These are phyloP conservation scores for Bellardia bayeri DNA, from an alignment of 2,888 invertebrate genomes.

Conservation along the genomic window DNA sequence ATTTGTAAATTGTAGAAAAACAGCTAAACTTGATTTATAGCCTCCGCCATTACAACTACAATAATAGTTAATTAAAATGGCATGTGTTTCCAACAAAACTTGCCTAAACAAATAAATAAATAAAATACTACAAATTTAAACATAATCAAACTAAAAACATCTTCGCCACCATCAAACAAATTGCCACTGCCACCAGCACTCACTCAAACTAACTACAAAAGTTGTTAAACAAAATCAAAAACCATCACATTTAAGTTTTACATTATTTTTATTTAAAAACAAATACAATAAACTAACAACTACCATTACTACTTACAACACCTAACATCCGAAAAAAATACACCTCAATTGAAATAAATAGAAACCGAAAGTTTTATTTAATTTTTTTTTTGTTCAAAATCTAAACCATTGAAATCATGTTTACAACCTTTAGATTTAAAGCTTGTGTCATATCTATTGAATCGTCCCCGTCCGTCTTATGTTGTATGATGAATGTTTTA, in stretches of 20 bases:
- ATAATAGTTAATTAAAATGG: conserved; percentile 17
- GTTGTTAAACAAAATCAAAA: conserved; percentile 40
- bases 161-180: conserved; percentile 54
- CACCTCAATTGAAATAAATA: conserved; percentile 46
- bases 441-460: background rate
- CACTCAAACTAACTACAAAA: conserved; percentile 7
- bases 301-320: conserved; percentile 14
- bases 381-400: background rate
- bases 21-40: background rate
- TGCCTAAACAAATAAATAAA: background rate
- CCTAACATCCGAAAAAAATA: conserved; percentile 1
- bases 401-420: conserved; percentile 34
- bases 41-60: conserved; percentile 7
- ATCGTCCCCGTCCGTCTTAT: background rate
- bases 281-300: background rate
- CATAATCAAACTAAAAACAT: conserved; percentile 42
- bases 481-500: conserved; percentile 3
- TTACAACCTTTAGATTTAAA: conserved; percentile 59
- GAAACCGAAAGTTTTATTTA: conserved; percentile 61
- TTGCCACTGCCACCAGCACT: conserved; percentile 38
- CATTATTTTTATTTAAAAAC: background rate
- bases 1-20: background rate
- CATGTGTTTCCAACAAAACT: conserved; percentile 24
- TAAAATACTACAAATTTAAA: conserved; percentile 25
- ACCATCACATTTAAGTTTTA: conserved; percentile 6